Conservation (phyloP, 1,140 invertebrate species). For the Ctenoplectra terminalis region DNA sequence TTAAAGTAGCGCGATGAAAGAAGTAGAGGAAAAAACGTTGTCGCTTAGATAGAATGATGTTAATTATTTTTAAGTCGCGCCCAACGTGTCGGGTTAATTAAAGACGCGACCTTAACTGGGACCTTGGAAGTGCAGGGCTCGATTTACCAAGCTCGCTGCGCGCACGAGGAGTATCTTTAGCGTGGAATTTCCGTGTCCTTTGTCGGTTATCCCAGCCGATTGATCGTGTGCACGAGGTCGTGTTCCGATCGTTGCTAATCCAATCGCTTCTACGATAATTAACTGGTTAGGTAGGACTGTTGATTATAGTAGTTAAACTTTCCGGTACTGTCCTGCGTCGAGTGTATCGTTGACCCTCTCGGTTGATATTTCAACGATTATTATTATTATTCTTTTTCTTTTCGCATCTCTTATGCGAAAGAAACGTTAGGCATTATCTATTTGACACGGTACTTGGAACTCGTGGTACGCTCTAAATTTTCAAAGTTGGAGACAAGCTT, state of each 20-base stretch:
- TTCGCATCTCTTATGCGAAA: too few species aligned
- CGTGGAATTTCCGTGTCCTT: conserved; percentile 56
- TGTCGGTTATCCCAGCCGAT: conserved; percentile 67
- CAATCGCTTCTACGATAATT: conserved; percentile 53
- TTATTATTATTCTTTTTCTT: too few species aligned
- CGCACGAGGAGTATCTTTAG: not conserved
- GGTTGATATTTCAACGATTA: too few species aligned
- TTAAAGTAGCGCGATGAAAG: not conserved
- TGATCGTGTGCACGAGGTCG: conserved; percentile 32
- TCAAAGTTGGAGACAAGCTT: not conserved
- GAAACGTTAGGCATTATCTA: too few species aligned
- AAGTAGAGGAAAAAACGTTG: not conserved
- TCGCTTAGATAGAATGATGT: conserved; percentile 12
- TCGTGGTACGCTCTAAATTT: not conserved
- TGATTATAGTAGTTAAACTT: not conserved
- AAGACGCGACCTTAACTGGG: conserved; percentile 42
- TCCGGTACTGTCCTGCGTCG: not conserved
- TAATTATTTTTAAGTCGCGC: conserved; percentile 50
- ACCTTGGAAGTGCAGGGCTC: conserved; percentile 16
- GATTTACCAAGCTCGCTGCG: conserved; percentile 7
- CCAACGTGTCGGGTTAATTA: conserved; percentile 35
- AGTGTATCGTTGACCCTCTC: not conserved
- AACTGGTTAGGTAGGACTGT: not conserved
- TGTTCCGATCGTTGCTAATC: conserved; percentile 49
- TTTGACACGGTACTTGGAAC: not conserved